phyloP scores from a whole-genome alignment of 1,140 invertebrate species.

The Trachymyrmex septentrionalis region DNA sequence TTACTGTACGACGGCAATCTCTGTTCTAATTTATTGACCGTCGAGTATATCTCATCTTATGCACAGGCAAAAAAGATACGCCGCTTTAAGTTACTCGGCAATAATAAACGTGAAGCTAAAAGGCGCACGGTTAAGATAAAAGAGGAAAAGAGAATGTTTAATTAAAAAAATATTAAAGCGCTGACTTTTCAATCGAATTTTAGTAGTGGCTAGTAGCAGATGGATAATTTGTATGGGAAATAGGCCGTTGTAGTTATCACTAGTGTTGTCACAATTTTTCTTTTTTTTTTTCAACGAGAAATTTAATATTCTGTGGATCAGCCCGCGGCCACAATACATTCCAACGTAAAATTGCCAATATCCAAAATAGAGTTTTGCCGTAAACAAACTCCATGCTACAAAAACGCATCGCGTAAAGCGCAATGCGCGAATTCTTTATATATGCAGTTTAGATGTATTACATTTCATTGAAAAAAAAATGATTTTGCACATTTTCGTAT shows the following conservation, averaged over 20 bases:
- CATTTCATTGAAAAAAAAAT: neutral
- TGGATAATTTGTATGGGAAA: constrained; percentile 45
- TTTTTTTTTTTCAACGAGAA: constrained; percentile 48
- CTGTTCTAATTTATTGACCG: constrained; percentile 60
- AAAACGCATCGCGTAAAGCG: constrained; percentile 6
- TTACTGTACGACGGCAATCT: constrained; percentile 53
- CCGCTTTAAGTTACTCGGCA: neutral
- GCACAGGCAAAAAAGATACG: constrained; percentile 27
- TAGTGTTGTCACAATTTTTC: neutral
- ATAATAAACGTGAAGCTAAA: neutral
- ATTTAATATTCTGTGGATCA: constrained; percentile 51
- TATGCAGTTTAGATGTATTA: neutral
- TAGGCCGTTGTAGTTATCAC: constrained; percentile 7
- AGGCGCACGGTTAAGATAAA: neutral
- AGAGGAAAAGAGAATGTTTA: neutral
- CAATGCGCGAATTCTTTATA: constrained; percentile 27
- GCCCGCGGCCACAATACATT: constrained; percentile 50
- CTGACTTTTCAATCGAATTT: constrained; percentile 19
- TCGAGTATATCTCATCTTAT: constrained; percentile 25
- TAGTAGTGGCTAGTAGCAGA: neutral
- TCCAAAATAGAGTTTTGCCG: constrained; percentile 35
- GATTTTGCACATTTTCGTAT: neutral
- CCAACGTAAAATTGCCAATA: constrained; percentile 59
- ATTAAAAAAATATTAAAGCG: constrained; percentile 31
- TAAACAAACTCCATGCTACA: constrained; percentile 36